Evolutionary conservation across 2,113 vertebrate genomes (phyloP), one percentile per base, ranked within the genome.

Genomic region (Alethe diademata): DNA sequence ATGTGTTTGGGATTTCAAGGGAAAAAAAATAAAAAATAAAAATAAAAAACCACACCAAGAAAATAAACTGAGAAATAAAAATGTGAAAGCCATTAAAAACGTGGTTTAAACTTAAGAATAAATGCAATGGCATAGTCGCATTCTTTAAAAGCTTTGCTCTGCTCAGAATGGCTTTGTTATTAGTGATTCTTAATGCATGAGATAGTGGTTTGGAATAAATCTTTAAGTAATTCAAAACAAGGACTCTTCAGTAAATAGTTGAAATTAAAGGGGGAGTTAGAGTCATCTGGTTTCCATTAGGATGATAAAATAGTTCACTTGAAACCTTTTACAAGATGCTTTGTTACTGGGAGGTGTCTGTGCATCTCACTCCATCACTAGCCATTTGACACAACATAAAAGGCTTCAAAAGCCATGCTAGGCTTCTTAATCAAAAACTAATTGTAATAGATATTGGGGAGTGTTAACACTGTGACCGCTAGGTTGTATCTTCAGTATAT

Each of bases 361-460:
- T 91, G 95, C 97, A 94, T 98, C 98, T 98, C 98, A 98, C 98
- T 99, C 99, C 98, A 99, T 99, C 99, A 99, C 98, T 94, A 98
- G 98, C 98, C 98, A 98, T 99, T 99, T 99, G 99, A 99, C 99
- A 99, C 98, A 98, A 99, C 99, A 99, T 99, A 99, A 99, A 99
- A 99, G 98, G 98, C 98, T 99, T 98, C 98, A 98, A 99, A 99
- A 98, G 98, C 98, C 98, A 97, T 91, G 96, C 98, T 96, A 98
- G 98, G 97, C 98, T 98, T 98, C 98, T 99, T 99, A 99, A 99
- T 99, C 99, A 99, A 99, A 99, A 99, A 99, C 99, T 99, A 99
- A 99, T 99, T 99, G 99, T 99, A 98, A 99, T 98, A 99, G 99
- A 99, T 99, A 99, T 98, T 98, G 98, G 98, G 98, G 99, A 99